These are phyloP conservation scores for Cryptomyrus ogoouensis DNA, from an alignment of 2,113 vertebrate genomes.

Conservation along the genomic window DNA sequence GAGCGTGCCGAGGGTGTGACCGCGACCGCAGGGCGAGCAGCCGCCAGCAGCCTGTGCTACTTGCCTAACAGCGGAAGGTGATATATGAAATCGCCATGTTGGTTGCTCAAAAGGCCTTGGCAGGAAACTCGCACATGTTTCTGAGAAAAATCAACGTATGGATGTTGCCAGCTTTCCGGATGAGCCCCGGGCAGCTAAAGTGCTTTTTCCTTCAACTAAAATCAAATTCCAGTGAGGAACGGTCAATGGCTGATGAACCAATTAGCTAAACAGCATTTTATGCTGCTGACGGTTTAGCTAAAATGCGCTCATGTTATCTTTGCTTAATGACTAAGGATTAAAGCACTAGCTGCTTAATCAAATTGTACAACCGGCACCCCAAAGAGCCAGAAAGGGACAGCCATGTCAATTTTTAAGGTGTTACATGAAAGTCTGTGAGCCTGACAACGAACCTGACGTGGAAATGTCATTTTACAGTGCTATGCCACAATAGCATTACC, in stretches of 20 bases:
- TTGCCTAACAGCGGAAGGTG: neutral
- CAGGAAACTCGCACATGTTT: neutral
- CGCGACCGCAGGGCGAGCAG: neutral
- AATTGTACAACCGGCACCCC: neutral
- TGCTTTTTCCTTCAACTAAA: neutral
- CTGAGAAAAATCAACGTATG: neutral
- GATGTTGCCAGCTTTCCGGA: neutral
- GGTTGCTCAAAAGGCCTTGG: neutral
- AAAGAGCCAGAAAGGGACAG: neutral
- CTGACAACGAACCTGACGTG: neutral
- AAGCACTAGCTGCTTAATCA: neutral
- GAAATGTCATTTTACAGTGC: neutral
- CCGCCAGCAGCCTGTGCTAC: neutral
- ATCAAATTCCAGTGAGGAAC: neutral
- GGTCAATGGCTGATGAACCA: neutral
- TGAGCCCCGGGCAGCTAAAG: neutral
- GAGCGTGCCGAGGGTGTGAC: neutral
- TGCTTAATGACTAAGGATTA: neutral
- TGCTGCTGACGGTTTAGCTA: neutral
- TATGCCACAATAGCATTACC: neutral
- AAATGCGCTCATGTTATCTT: neutral
- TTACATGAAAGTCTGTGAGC: neutral
- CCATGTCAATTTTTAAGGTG: neutral
- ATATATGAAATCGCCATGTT: neutral
- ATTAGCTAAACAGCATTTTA: neutral